Base-by-base conservation (phyloP, 1,140 invertebrate species). In the Eulimnadia texana region DNA sequence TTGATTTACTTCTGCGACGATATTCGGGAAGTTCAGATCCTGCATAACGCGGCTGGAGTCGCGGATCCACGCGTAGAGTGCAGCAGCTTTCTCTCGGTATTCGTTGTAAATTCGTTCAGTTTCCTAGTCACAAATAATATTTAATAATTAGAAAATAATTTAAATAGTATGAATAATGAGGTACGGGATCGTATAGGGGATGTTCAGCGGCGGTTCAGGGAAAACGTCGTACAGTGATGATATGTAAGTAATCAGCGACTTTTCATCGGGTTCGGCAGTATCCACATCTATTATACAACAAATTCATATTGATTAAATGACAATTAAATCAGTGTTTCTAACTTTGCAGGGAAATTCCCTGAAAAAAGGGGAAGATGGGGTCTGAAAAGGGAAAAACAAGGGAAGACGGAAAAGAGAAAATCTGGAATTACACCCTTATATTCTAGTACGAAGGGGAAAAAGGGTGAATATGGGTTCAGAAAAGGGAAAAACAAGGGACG, bases 181-280 rank as follows among this genome's bases (percentile, higher is more conserved):
- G 78, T 71, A 81, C 80, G 67, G 88, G 84, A 70, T 96, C 93
- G 72, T 87, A 91, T 51, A 96, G 79, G 47, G 93, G 92, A 75
- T 96, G 91, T 65, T 90, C 85, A 61, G 67, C 63, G 75, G 88
- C 60, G 90, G 90, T 73, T 93, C 88, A 1, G 90, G 93, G 81
- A 98, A 97, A 60, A 93, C 91, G 77, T 99, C 93, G 77, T 99
- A 98, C 68, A 99, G 79, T 33, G 93, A 97, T 63, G 94, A 98
- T 67, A 99, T 94, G 77, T 99, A 99, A 24, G 95, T 99, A 71
- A 99, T 95, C 72, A 99, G 82, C 50, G 95, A 98, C 76, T 98
- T 98, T 80, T 99, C 96, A 77, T 99, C 96, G 51, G 93, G 93
- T 75, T 98, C 88, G 68, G 91, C 88, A 66, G 93, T 96, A 77